These are phyloP conservation scores for Clarias batrachus DNA, from an alignment of 2,113 vertebrate genomes.

Conservation along the genomic window DNA sequence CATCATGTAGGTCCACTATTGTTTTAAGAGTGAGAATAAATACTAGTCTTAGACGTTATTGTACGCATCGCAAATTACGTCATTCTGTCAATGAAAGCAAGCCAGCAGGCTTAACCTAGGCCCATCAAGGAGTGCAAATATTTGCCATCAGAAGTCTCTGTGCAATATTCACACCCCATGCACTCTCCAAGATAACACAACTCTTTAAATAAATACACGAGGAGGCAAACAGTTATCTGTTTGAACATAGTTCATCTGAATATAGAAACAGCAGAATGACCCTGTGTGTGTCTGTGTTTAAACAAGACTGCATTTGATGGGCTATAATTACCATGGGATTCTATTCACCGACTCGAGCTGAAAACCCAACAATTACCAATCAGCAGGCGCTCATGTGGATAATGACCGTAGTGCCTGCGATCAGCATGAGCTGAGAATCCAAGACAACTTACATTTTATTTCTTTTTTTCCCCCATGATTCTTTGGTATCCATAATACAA, in stretches of 20 bases:
- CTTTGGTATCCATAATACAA: not conserved
- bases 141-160: slow-evolving; percentile 10
- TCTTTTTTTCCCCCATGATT: not conserved
- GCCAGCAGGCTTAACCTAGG: not conserved
- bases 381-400: slow-evolving; percentile 48
- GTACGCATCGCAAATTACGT: not conserved
- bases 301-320: slow-evolving; percentile 60
- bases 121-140: slow-evolving; percentile 27
- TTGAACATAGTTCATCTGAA: slow-evolving; percentile 34
- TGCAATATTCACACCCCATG: not conserved
- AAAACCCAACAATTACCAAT: slow-evolving; percentile 55
- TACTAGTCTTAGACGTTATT: not conserved
- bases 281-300: slow-evolving; percentile 29
- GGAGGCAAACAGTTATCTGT: slow-evolving; percentile 35
- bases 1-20: not conserved
- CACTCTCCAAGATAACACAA: not conserved
- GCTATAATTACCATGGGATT: slow-evolving; percentile 44
- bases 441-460: not conserved
- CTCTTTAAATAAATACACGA: slow-evolving; percentile 24
- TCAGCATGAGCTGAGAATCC: slow-evolving; percentile 52
- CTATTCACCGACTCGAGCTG: slow-evolving; percentile 35
- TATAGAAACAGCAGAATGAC: slow-evolving; percentile 28
- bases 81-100: not conserved
- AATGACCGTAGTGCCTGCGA: slow-evolving; percentile 55
- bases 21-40: not conserved